Evolutionary conservation across 2,888 invertebrate species (phyloP), one percentile per base, ranked within the genome.

Genomic region (Watsonalla binaria): DNA sequence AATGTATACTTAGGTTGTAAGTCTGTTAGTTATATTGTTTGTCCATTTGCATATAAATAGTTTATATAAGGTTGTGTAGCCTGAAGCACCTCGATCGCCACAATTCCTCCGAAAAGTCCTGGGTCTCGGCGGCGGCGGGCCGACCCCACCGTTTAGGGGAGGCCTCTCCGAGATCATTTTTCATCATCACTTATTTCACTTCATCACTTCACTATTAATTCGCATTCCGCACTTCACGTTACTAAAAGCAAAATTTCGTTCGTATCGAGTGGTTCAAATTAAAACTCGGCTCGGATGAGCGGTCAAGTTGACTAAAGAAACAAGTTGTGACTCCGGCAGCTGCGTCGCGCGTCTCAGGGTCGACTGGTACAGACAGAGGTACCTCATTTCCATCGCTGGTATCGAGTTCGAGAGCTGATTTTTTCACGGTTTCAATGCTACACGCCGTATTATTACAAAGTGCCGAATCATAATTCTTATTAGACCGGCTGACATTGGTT

Each of bases 21-120:
- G 24, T 24, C 24, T 1, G 24, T 24, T 4, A 24, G 24, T 4
- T 24, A 24, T 24, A 24, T 24, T 47, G 2, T 24, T 24, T 47
- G 35, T 2, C 45, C 45, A 34, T n/a, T 9, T 13, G 45, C n/a
- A 45, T 45, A 34, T 34, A 34, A 45, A 49, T 53, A 56, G 39
- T 56, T 33, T 48, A 37, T 37, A 9, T 6, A 8, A 9, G 37
- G 5, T 8, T 37, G 37, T 37, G 8, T 57, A 72, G 71, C 72
- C 70, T 76, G 72, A 65, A 78, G 77, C 81, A 91, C 91, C 91
- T 91, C 91, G 90, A 76, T 93, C 93, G 71, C 92, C 93, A 66
- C 92, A 91, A 74, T 92, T 91, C 73, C 92, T 84, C 66, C 93
- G 86, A 54, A 92, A 89, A 68, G 90, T 91, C 74, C 90, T 81